These are phyloP conservation scores for Python bivittatus DNA, from an alignment of 2,113 vertebrate genomes.

Conservation along the genomic window DNA sequence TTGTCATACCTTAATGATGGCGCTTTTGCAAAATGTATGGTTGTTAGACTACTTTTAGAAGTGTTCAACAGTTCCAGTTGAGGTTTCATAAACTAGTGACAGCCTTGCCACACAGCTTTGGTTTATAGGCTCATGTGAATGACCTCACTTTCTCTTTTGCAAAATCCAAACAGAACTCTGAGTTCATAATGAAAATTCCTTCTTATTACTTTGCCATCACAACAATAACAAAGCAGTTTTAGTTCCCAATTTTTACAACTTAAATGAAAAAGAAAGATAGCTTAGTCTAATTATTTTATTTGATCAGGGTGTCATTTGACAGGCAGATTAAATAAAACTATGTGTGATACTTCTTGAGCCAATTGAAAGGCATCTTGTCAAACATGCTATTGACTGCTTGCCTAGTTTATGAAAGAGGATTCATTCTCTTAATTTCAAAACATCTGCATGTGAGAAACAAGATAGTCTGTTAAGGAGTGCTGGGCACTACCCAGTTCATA, in stretches of 20 bases:
- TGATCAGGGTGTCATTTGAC: constrained; percentile 8
- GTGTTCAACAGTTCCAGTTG: not conserved
- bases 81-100: not conserved
- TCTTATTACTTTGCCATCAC: not conserved
- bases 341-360: not conserved
- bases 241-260: not conserved
- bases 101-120: not conserved
- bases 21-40: constrained; percentile 26
- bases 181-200: not conserved
- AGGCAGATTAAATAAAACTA: not conserved
- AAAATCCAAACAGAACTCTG: not conserved
- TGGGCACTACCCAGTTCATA: not conserved
- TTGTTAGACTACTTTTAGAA: not conserved
- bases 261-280: not conserved
- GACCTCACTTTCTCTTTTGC: not conserved
- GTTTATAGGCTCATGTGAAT: not conserved
- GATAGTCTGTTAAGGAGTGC: not conserved
- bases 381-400: constrained; percentile 17
- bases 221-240: not conserved
- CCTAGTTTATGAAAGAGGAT: not conserved
- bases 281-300: not conserved
- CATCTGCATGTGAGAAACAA: not conserved
- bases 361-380: not conserved
- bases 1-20: constrained; percentile 40
- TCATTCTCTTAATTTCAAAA: constrained; percentile 4